Base-by-base conservation (phyloP, 2,888 invertebrate species). In the Sialis lutaria region DNA sequence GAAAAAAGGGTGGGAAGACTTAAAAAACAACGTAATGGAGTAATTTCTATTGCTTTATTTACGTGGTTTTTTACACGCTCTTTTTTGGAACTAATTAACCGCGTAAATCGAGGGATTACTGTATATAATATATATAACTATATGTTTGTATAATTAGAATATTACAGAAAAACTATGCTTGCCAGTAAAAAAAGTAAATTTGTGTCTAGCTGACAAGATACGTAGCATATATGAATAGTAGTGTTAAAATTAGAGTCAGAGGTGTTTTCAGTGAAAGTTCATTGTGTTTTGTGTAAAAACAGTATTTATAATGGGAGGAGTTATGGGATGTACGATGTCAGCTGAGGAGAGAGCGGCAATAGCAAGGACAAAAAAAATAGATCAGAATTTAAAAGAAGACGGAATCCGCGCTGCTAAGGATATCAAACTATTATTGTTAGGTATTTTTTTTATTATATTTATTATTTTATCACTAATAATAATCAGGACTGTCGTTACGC, bases 241-340 rank as follows among this genome's bases (percentile, higher is more conserved):
- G 41, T 40, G 8, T 40, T 10, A 40, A 10, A 40, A 40, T 40
- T 10, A 40, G 9, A 40, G 12, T 40, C 12, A 10, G n/a, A 9
- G 41, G 13, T 40, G 41, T 10, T 10, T 42, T 10, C 5, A 40
- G 40, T 40, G 40, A 40, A 40, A 40, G 40, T 10, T 22, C 12
- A 13, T 40, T 40, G 10, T 10, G 10, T 10, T 13, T 40, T 40
- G 31, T 32, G n/a, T 30, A 31, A 31, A 33, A n/a, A 32, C 12
- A 12, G 9, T 22, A 6, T 30, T 12, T 22, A 69, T 10, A 31
- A 46, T 46, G 46, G 46, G 46, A 30, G 46, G 72, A 64, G 67
- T 65, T 65, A 97, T 97, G 96, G 97, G 97, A 74, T 97, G 97
- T 79, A 92, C 96, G 70, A 90, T 96, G 83, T 96, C 95, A 72